Percentiles rank a stretch among this genome's conserved stretches.
These are phyloP conservation scores for Paracanthobrama guichenoti DNA, from an alignment of 2,113 vertebrate genomes.

Conservation along the genomic window DNA sequence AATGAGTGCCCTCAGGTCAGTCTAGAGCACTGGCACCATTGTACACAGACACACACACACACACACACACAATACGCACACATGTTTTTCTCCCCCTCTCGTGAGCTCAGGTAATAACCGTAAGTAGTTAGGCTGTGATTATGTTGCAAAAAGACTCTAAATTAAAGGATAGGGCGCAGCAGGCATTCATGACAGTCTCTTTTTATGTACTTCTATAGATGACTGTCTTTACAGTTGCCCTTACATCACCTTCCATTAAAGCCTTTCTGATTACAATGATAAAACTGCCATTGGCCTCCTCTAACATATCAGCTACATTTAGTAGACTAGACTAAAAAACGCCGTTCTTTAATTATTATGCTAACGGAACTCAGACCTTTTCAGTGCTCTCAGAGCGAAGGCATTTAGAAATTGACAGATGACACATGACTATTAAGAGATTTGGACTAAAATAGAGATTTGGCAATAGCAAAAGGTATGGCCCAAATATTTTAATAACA, in stretches of 20 bases:
- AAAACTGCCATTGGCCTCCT: conserved; percentile 26
- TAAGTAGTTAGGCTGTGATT: conserved; percentile 70
- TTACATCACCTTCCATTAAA: conserved; percentile 53
- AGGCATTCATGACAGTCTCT: conserved; percentile 71
- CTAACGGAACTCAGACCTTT: not conserved
- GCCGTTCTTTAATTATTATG: not conserved
- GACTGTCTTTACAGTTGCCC: conserved; percentile 67
- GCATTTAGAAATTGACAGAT: not conserved
- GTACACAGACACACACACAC: conserved; percentile 40
- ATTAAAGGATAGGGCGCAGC: conserved; percentile 74
- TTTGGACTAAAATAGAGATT: not conserved
- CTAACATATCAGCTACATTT: not conserved
- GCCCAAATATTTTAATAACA: not conserved
- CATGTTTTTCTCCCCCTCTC: conserved; percentile 59
- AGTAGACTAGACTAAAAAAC: not conserved
- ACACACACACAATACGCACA: conserved; percentile 39
- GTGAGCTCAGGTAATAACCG: conserved; percentile 67
- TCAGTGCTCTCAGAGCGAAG: no score
- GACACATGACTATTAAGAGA: not conserved
- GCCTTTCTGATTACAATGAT: conserved; percentile 49
- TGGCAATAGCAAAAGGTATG: not conserved
- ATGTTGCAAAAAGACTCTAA: conserved; percentile 72
- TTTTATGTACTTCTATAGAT: conserved; percentile 66
- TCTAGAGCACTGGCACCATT: conserved; percentile 51
- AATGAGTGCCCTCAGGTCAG: conserved; percentile 58